phyloP scores from a whole-genome alignment of 2,797 vertebrate genomes.

The Acrossocheilus wenchowensis region DNA sequence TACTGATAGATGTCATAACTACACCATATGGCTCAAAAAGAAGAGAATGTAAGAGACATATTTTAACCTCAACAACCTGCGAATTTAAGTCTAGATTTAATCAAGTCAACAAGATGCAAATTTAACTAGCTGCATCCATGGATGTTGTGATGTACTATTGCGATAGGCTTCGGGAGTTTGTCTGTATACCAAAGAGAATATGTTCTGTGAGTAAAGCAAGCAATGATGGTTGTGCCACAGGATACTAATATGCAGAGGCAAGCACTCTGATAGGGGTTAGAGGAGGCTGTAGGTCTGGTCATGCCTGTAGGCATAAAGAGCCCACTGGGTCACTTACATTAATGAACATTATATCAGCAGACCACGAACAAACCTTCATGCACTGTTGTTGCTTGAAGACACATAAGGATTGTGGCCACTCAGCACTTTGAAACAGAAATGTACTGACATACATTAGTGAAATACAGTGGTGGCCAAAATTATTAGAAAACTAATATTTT shows the following conservation, averaged over 20 bases:
- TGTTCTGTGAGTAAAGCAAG: neutral
- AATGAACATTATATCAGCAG: slow-evolving; percentile 7
- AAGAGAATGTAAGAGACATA: neutral
- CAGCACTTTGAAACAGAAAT: slow-evolving; percentile 31
- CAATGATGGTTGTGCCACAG: neutral
- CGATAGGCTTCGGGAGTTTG: slow-evolving; percentile 9
- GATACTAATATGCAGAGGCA: slow-evolving; percentile 9
- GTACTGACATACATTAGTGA: slow-evolving; percentile 12
- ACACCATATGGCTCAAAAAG: neutral
- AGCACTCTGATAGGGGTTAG: slow-evolving; percentile 4
- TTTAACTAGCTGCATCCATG: neutral
- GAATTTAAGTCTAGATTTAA: neutral
- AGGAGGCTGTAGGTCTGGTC: slow-evolving; percentile 27
- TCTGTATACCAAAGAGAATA: slow-evolving; percentile 2
- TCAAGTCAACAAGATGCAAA: neutral
- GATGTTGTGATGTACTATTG: neutral
- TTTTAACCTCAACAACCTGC: neutral
- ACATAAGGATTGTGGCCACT: slow-evolving; percentile 17
- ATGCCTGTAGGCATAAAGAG: slow-evolving; percentile 22
- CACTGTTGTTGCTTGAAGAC: slow-evolving; percentile 6
- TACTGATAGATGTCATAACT: neutral
- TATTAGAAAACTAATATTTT: neutral
- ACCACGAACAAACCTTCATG: slow-evolving; percentile 3
- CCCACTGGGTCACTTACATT: neutral
- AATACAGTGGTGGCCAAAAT: neutral